Conservation (phyloP, 2,888 invertebrate genomes). For the Chymomyza fuscimana region DNA sequence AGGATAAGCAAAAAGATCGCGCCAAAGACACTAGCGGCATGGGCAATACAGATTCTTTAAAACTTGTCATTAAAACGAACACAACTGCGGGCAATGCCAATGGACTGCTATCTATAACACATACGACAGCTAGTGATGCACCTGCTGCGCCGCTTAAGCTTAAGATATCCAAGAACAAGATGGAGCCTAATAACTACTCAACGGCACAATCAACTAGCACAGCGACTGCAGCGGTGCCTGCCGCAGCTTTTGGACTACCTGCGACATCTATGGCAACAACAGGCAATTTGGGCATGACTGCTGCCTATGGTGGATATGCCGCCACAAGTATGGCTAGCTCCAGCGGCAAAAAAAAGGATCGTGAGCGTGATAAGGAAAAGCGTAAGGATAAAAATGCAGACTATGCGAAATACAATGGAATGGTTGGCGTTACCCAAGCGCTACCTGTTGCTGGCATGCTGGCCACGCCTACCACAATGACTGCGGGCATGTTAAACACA, state of each 20-base stretch:
- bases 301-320: conserved; percentile 34
- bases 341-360: conserved; percentile 76
- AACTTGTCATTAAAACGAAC: conserved; percentile 90
- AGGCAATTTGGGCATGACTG: neutral
- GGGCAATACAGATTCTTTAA: conserved; percentile 73
- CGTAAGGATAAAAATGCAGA: conserved; percentile 74
- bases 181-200: conserved; percentile 81
- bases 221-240: neutral
- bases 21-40: conserved; percentile 80
- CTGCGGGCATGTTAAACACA: conserved; percentile 7
- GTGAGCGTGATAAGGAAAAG: conserved; percentile 78
- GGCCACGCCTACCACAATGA: conserved; percentile 16
- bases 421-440: conserved; percentile 22
- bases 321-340: conserved; percentile 31
- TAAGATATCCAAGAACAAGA: conserved; percentile 89
- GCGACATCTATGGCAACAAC: conserved; percentile 7
- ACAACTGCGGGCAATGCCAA: conserved; percentile 79
- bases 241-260: conserved; percentile 22
- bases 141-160: conserved; percentile 84
- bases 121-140: conserved; percentile 29
- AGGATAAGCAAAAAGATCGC: conserved; percentile 81
- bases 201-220: conserved; percentile 25
- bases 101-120: conserved; percentile 45
- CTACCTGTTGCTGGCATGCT: conserved; percentile 52
- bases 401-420: conserved; percentile 73